phyloP scores from a whole-genome alignment of 2,113 vertebrate genomes.

The Eubucco bourcierii region DNA sequence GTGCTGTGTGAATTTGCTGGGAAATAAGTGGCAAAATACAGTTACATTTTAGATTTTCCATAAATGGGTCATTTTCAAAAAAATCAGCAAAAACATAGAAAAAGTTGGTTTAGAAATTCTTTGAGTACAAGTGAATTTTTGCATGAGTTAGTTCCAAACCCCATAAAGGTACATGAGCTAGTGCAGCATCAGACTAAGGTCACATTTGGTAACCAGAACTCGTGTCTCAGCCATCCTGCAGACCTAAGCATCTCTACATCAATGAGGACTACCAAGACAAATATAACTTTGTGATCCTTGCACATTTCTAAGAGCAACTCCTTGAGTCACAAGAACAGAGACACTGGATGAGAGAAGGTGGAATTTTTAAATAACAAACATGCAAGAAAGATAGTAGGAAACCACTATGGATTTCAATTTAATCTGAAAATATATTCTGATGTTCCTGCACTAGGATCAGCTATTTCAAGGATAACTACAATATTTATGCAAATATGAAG shows the following conservation, averaged over 20 bases:
- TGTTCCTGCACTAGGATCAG: background rate
- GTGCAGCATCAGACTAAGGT: background rate
- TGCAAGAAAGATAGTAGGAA: background rate
- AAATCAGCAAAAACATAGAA: background rate
- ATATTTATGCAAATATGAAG: background rate
- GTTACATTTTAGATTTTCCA: background rate
- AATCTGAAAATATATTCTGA: background rate
- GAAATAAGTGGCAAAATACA: background rate
- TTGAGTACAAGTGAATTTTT: background rate
- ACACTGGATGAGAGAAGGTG: background rate
- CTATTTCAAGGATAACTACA: background rate
- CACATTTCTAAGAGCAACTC: background rate
- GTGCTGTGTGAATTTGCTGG: background rate
- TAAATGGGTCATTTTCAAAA: background rate
- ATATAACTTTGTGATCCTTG: background rate
- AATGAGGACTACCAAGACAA: background rate
- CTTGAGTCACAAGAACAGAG: background rate
- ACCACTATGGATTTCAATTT: background rate
- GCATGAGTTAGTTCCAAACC: background rate
- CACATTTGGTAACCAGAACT: background rate
- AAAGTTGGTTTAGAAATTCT: background rate
- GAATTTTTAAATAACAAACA: background rate
- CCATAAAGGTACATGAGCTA: background rate
- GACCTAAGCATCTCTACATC: background rate
- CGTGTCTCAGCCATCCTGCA: background rate